Percentiles rank a stretch among this genome's conserved stretches.
These are phyloP conservation scores for Carcinoscorpius rotundicauda DNA, from an alignment of 1,140 invertebrate species.

Conservation along the genomic window DNA sequence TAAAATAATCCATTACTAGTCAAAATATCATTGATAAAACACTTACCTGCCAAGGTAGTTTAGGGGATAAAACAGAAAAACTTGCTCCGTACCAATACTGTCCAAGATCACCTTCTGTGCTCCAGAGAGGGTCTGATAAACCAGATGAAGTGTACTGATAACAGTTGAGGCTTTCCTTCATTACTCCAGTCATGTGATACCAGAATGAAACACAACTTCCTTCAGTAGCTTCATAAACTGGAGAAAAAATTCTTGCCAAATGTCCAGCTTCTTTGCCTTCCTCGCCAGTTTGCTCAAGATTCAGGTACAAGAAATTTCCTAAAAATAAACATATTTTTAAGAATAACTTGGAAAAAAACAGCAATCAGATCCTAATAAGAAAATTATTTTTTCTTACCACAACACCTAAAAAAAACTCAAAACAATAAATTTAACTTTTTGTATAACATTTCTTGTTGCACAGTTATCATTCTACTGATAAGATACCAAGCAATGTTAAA, in stretches of 20 bases:
- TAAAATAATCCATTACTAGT: no score
- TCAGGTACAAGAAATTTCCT: constrained; percentile 16
- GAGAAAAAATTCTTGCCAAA: no score
- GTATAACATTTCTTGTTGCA: no score
- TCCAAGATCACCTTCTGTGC: constrained; percentile 7
- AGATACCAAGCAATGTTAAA: no score
- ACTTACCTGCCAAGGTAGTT: constrained; percentile 14
- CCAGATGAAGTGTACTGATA: constrained; percentile 8
- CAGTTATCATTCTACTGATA: no score
- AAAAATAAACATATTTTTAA: background rate
- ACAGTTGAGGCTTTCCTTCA: constrained; percentile 5
- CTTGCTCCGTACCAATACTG: constrained; percentile 14
- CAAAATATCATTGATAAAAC: background rate
- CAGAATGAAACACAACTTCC: constrained; percentile 13
- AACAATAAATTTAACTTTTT: no score
- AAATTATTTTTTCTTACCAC: no score
- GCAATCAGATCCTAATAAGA: no score
- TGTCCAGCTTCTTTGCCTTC: background rate
- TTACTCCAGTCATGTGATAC: constrained; percentile 16
- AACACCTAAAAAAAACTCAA: no score
- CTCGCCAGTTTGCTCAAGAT: constrained; percentile 3
- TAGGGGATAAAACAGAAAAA: constrained; percentile 5
- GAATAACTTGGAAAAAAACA: no score
- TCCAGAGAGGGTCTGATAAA: constrained; percentile 17
- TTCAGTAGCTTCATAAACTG: background rate